Evolutionary conservation across 2,113 vertebrate species (phyloP).

Genomic region (Propithecus coquereli): DNA sequence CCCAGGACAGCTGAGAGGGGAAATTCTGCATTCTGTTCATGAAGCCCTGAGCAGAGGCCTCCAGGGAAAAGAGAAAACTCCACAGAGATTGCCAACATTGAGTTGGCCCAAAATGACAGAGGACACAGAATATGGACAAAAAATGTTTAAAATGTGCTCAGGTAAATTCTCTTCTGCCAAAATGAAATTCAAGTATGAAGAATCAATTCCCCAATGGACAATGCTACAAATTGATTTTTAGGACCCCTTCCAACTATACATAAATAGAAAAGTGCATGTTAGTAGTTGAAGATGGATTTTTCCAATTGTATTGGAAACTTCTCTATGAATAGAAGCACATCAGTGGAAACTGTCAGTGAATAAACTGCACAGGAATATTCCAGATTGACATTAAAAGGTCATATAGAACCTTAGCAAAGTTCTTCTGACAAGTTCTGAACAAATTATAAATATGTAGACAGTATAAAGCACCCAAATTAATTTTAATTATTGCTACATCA

Average conservation of each 20-base stretch:
- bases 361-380: slow-evolving; percentile 28
- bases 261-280: slow-evolving; percentile 60
- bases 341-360: not conserved
- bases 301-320: slow-evolving; percentile 39
- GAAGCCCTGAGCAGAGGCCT: slow-evolving; percentile 34
- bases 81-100: slow-evolving; percentile 48
- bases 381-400: slow-evolving; percentile 19
- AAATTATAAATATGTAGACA: not conserved
- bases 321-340: slow-evolving; percentile 42
- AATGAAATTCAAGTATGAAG: slow-evolving; percentile 65
- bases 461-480: not conserved
- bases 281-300: slow-evolving; percentile 56
- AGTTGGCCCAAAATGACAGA: slow-evolving; percentile 59
- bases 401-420: not conserved
- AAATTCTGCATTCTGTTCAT: slow-evolving; percentile 42
- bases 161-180: slow-evolving; percentile 54
- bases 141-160: slow-evolving; percentile 48
- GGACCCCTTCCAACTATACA: slow-evolving; percentile 39
- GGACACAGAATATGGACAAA: not conserved
- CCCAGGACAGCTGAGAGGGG: not conserved
- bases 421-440: not conserved
- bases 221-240: slow-evolving; percentile 69
- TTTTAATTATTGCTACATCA: not conserved
- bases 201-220: slow-evolving; percentile 54
- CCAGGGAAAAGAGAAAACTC: slow-evolving; percentile 59